phyloP scores from a whole-genome alignment of 2,113 vertebrate genomes.

The Sceloporus tristichus region DNA sequence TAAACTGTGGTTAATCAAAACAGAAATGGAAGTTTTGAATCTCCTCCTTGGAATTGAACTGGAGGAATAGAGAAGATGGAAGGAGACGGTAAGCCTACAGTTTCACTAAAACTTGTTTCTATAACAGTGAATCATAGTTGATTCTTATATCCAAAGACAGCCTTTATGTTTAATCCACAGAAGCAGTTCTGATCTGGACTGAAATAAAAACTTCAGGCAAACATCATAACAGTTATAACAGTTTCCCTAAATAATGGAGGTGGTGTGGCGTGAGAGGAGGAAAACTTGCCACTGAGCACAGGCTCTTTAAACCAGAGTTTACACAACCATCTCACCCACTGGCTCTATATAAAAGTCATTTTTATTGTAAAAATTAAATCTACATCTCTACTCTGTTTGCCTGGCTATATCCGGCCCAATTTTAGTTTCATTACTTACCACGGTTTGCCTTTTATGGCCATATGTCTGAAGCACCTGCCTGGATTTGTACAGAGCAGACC shows the following conservation, averaged over 20 bases:
- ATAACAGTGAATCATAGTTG: background rate
- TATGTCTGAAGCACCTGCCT: background rate
- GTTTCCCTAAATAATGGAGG: constrained; percentile 6
- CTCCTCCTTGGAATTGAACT: background rate
- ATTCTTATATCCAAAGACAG: background rate
- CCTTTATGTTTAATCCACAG: background rate
- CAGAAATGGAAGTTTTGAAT: background rate
- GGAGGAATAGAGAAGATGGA: background rate
- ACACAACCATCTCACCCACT: background rate
- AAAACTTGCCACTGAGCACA: background rate
- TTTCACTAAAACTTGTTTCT: background rate
- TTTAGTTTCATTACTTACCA: background rate
- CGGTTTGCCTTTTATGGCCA: constrained; percentile 4
- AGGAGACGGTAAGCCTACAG: too few relatives aligned
- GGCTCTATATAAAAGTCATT: constrained; percentile 11
- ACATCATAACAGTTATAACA: constrained; percentile 4
- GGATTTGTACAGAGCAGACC: background rate
- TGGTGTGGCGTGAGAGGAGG: too few relatives aligned
- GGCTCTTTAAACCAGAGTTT: background rate
- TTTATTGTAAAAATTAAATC: constrained; percentile 14
- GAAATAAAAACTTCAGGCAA: background rate
- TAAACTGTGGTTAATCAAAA: background rate
- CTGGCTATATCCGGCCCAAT: background rate
- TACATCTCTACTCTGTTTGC: background rate
- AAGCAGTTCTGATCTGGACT: background rate